Evolutionary conservation across 1,140 invertebrate genomes (phyloP).

Genomic region (Drosophila parabipectinata): DNA sequence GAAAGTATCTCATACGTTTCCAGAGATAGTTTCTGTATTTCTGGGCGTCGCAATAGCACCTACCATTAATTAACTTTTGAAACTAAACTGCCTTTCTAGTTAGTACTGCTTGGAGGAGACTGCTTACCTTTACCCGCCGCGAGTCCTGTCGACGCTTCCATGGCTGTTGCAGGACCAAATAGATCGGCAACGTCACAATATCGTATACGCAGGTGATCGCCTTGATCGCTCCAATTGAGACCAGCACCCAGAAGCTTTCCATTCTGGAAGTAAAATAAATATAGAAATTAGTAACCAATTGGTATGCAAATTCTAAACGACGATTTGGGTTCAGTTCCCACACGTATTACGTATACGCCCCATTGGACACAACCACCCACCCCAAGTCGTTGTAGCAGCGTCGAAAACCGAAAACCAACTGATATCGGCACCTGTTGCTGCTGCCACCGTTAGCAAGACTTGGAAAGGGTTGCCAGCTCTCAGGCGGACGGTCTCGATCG

Average conservation of each 20-base stretch:
- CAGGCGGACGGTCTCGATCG: not conserved
- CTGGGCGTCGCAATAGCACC: not conserved
- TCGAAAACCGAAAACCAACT: slow-evolving; percentile 64
- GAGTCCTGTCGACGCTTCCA: slow-evolving; percentile 92
- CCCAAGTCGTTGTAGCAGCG: slow-evolving; percentile 47
- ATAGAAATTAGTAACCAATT: slow-evolving; percentile 46
- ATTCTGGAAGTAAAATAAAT: slow-evolving; percentile 85
- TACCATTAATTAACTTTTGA: not conserved
- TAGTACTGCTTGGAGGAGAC: not conserved
- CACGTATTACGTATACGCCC: slow-evolving; percentile 22
- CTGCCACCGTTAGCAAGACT: slow-evolving; percentile 60
- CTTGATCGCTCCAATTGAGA: slow-evolving; percentile 90
- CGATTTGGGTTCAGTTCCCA: slow-evolving; percentile 2
- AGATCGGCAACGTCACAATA: slow-evolving; percentile 94
- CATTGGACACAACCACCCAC: slow-evolving; percentile 15
- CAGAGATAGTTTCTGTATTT: slow-evolving; percentile 39
- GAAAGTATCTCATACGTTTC: slow-evolving; percentile 39
- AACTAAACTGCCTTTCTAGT: not conserved
- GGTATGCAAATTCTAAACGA: slow-evolving; percentile 35
- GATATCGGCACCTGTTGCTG: slow-evolving; percentile 58
- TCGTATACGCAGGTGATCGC: slow-evolving; percentile 93
- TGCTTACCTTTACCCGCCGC: slow-evolving; percentile 89
- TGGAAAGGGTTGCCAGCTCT: slow-evolving; percentile 51
- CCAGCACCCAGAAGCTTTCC: slow-evolving; percentile 91
- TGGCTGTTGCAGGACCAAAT: slow-evolving; percentile 93